Evolutionary conservation across 2,113 vertebrate genomes (phyloP).

Genomic region (Salvelinus namaycush): DNA sequence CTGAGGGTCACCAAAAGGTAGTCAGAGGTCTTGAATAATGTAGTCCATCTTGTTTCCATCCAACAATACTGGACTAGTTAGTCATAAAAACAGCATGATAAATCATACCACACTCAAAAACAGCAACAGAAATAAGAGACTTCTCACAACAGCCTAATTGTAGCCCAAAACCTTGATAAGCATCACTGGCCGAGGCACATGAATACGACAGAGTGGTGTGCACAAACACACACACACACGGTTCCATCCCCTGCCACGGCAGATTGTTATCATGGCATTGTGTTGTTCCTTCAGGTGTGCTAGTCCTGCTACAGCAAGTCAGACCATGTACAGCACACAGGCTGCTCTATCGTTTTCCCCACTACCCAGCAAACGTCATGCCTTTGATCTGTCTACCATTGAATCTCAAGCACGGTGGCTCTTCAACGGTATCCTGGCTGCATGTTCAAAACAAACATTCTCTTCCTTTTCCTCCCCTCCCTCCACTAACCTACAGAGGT

Average conservation of each 20-base stretch:
- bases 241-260: conserved; percentile 27
- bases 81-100: too few species aligned
- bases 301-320: conserved; percentile 55
- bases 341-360: conserved; percentile 28
- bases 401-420: conserved; percentile 63
- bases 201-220: neutral
- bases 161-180: conserved; percentile 12
- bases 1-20: neutral
- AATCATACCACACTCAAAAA: neutral
- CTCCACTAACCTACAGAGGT: conserved; percentile 39
- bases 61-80: too few species aligned
- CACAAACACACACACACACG: conserved; percentile 19
- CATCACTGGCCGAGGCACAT: conserved; percentile 4
- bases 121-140: neutral
- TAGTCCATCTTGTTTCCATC: neutral
- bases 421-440: conserved; percentile 46
- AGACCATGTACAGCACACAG: conserved; percentile 47
- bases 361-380: conserved; percentile 14
- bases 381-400: conserved; percentile 61
- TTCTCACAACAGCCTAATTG: neutral
- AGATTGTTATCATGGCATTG: conserved; percentile 68
- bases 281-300: conserved; percentile 77
- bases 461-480: conserved; percentile 20
- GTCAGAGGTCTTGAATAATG: neutral
- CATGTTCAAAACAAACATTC: conserved; percentile 57